Evolutionary conservation across 2,888 invertebrate genomes (phyloP), one percentile per base, ranked within the genome.

Genomic region (Callosobruchus maculatus): DNA sequence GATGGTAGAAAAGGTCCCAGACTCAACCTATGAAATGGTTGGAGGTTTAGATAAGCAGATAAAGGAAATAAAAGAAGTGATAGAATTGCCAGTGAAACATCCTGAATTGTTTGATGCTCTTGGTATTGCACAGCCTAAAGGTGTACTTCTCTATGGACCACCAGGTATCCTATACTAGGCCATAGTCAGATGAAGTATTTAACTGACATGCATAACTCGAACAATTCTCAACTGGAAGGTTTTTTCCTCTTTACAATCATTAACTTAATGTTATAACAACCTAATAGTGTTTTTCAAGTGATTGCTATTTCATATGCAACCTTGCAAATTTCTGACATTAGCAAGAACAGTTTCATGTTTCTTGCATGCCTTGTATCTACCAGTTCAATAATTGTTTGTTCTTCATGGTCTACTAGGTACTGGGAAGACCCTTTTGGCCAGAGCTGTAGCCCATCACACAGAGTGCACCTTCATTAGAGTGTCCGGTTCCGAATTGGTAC

Each of bases 1-100:
- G 99, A 99, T 99, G 99, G 99, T 99, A 0, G 99, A 99, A 87
- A 99, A 99, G 88, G 99, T 99, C 0, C 99, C 99, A 0, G 99
- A 99, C 87, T 99, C 99, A 0, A 99, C 99, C 0, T 99, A 99
- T 85, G 99, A 99, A 89, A 99, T 99, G 99, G 98, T 99, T 22
- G 99, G 99, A 80, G 99, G 99, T 74, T 89, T 99, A 77, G 99
- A 99, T 86, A 99, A 99, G 85, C 99, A 99, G 89, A 99, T 99
- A 73, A 99, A 99, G 86, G 99, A 99, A 88, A 99, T 99, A 80
- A 99, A 99, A 87, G 99, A 99, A 88, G 99, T 99, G 0, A 99
- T 99, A 85, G 99, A 99, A 86, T 89, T 99, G 80, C 99, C 99
- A 0, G 98, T 99, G 0, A 99, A 99, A 86, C 99, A 99, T 91